phyloP scores from a whole-genome alignment of 2,113 vertebrate genomes.

The Colius striatus region DNA sequence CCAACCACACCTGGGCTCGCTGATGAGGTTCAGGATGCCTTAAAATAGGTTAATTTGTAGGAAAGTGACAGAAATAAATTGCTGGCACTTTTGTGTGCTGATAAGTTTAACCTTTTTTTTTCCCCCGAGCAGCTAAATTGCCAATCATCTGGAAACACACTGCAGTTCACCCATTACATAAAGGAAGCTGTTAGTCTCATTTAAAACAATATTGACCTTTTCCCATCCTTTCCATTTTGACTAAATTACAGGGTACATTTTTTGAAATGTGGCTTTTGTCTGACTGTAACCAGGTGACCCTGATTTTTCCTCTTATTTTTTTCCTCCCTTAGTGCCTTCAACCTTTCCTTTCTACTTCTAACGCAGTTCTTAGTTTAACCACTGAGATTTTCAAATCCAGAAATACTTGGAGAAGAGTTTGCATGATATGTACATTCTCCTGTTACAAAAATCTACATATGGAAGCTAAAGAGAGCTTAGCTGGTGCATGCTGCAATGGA shows the following conservation, averaged over 20 bases:
- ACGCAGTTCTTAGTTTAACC: neutral
- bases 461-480: neutral
- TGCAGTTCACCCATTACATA: slow-evolving; percentile 38
- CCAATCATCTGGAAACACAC: slow-evolving; percentile 54
- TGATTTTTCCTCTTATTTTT: slow-evolving; percentile 10
- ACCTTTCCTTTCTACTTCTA: neutral
- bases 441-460: neutral
- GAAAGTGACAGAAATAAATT: slow-evolving; percentile 51
- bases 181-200: slow-evolving; percentile 62
- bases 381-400: neutral
- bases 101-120: slow-evolving; percentile 50
- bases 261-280: slow-evolving; percentile 27
- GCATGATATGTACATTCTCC: neutral
- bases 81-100: slow-evolving; percentile 38
- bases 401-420: neutral
- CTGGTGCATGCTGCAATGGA: neutral
- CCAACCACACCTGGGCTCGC: slow-evolving; percentile 23
- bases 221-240: slow-evolving; percentile 47
- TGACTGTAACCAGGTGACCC: slow-evolving; percentile 26
- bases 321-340: slow-evolving; percentile 5
- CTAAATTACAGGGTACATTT: slow-evolving; percentile 46
- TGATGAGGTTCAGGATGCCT: slow-evolving; percentile 42
- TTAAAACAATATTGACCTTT: slow-evolving; percentile 67
- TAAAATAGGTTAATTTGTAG: slow-evolving; percentile 60
- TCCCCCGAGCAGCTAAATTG: slow-evolving; percentile 21